Evolutionary conservation across 2,888 invertebrate genomes (phyloP).

Genomic region (Oxycera nigricornis): DNA sequence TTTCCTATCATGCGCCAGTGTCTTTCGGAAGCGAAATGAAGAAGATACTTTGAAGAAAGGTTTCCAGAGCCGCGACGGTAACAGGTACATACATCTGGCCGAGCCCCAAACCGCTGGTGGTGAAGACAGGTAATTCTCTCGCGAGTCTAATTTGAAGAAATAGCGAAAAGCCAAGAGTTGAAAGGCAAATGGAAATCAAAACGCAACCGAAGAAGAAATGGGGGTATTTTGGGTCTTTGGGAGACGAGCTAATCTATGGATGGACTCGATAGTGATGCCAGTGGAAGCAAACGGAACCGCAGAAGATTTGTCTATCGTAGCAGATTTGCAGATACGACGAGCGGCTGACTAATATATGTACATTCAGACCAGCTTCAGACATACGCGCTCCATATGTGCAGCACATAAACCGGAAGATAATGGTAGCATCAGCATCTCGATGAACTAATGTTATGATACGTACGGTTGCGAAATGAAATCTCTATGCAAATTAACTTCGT

Average conservation of each 20-base stretch:
- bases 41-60: slow-evolving; percentile 33
- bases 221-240: slow-evolving; percentile 3
- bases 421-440: slow-evolving; percentile 18
- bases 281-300: neutral
- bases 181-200: slow-evolving; percentile 4
- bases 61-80: slow-evolving; percentile 11
- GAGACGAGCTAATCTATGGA: slow-evolving; percentile 8
- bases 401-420: slow-evolving; percentile 6
- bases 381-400: neutral
- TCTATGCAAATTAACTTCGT: slow-evolving; percentile 11
- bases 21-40: slow-evolving; percentile 33
- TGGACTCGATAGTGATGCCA: neutral
- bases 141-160: slow-evolving; percentile 4
- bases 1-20: slow-evolving; percentile 45
- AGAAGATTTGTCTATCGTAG: slow-evolving; percentile 11
- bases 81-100: slow-evolving; percentile 8
- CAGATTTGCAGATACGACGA: neutral
- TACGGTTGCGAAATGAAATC: slow-evolving; percentile 10
- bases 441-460: neutral
- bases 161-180: neutral
- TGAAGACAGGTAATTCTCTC: slow-evolving; percentile 24
- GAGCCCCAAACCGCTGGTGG: slow-evolving; percentile 12
- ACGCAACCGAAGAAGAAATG: slow-evolving; percentile 1
- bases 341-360: neutral
- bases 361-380: slow-evolving; percentile 10